Evolutionary conservation across 2,888 invertebrate genomes (phyloP).

Genomic region (Malacosoma neustria): DNA sequence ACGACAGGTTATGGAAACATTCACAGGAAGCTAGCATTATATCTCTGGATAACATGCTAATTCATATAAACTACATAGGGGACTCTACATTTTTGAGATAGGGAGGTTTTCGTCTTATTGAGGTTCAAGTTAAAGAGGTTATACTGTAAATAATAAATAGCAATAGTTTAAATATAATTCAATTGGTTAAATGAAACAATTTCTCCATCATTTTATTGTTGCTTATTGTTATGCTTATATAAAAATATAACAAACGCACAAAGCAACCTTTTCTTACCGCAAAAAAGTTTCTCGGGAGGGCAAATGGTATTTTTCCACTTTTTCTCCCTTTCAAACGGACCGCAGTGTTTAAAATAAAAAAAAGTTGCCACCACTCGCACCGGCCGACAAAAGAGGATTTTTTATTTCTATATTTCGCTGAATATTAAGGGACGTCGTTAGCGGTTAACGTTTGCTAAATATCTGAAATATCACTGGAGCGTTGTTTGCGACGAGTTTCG

Average conservation of each 20-base stretch:
- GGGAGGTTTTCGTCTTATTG: no score
- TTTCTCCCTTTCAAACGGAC: conserved; percentile 59
- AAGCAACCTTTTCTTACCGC: conserved; percentile 71
- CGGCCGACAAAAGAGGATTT: conserved; percentile 56
- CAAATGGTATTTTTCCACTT: conserved; percentile 57
- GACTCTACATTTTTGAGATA: no score
- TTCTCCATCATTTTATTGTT: no score
- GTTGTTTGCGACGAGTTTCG: not conserved
- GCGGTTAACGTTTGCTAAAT: not conserved
- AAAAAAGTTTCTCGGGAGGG: conserved; percentile 61
- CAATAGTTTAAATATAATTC: no score
- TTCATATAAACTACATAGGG: no score
- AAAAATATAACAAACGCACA: conserved; percentile 17
- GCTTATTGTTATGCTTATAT: no score
- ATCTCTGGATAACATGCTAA: no score
- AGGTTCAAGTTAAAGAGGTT: no score
- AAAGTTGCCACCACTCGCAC: conserved; percentile 50
- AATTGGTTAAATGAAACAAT: no score
- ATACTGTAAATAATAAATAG: no score
- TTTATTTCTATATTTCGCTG: conserved; percentile 37
- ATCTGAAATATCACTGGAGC: not conserved
- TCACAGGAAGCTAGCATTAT: no score
- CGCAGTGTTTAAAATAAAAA: conserved; percentile 56
- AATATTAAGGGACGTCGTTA: not conserved
- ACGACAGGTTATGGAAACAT: no score